Percentiles rank a stretch among this genome's conserved stretches.
Conservation (phyloP, 2,113 vertebrate genomes). For the Puffinus mauretanicus region DNA sequence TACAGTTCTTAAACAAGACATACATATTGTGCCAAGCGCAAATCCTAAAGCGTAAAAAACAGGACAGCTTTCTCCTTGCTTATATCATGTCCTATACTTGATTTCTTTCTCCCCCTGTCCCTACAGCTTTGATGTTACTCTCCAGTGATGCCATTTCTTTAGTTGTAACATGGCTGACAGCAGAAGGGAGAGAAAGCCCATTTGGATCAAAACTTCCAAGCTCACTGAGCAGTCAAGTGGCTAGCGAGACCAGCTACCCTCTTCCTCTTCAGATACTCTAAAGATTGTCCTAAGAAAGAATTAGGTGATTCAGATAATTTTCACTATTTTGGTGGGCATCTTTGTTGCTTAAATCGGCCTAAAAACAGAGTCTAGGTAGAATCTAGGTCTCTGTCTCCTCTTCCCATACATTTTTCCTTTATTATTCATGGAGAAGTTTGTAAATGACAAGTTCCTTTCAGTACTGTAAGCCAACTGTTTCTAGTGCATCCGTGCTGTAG, state of each 20-base stretch:
- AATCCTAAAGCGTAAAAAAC: background rate
- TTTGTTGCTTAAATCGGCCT: background rate
- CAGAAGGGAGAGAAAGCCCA: background rate
- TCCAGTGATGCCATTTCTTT: background rate
- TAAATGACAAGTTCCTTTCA: background rate
- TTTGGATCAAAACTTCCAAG: background rate
- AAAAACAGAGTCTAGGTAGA: background rate
- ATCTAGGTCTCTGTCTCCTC: background rate
- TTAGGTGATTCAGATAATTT: background rate
- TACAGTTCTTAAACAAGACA: background rate
- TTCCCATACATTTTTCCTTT: background rate
- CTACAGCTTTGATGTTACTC: background rate
- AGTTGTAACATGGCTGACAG: background rate
- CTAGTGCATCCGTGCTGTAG: background rate
- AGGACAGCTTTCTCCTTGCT: background rate
- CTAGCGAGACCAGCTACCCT: background rate
- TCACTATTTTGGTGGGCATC: background rate
- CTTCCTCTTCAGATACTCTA: background rate
- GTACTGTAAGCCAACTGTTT: background rate
- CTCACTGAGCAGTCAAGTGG: background rate
- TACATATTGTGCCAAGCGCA: background rate
- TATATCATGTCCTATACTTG: background rate
- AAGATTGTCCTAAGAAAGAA: background rate
- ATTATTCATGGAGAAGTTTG: background rate
- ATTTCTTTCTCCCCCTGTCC: background rate